phyloP scores from a whole-genome alignment of 2,797 vertebrate species.

The Sylvilagus floridanus region DNA sequence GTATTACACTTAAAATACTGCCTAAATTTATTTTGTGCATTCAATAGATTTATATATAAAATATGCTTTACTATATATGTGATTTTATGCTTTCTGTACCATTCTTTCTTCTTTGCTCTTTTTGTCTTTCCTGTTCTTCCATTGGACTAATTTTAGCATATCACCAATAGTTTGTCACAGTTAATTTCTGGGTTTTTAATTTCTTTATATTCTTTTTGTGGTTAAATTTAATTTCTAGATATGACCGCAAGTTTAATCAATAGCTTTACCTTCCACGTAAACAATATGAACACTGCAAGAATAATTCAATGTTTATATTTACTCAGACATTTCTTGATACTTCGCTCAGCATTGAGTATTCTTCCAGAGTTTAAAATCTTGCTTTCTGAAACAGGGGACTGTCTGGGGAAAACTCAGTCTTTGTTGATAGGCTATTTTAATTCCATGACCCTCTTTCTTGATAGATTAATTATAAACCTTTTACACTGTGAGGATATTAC shows the following conservation, averaged over 20 bases:
- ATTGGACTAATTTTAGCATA: background rate
- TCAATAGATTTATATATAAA: background rate
- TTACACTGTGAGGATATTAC: background rate
- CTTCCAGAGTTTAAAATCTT: background rate
- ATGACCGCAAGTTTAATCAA: background rate
- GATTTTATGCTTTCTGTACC: background rate
- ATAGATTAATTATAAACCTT: background rate
- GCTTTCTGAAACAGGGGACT: background rate
- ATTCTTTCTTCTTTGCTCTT: background rate
- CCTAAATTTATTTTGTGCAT: background rate
- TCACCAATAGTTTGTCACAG: background rate
- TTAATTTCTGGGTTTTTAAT: background rate
- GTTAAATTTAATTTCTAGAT: background rate
- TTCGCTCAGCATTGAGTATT: background rate
- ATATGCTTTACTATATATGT: background rate
- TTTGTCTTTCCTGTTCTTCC: background rate
- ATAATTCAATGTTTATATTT: background rate
- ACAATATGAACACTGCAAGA: background rate
- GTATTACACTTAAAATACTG: background rate
- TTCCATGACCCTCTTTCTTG: background rate
- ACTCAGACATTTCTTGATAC: background rate
- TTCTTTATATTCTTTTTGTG: background rate
- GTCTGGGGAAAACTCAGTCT: background rate
- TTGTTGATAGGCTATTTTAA: slow-evolving; percentile 3
- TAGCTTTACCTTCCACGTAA: background rate